Percentiles rank a stretch among this genome's conserved stretches.
phyloP scores from a whole-genome alignment of 2,113 vertebrate genomes.

The Bagarius yarrelli region DNA sequence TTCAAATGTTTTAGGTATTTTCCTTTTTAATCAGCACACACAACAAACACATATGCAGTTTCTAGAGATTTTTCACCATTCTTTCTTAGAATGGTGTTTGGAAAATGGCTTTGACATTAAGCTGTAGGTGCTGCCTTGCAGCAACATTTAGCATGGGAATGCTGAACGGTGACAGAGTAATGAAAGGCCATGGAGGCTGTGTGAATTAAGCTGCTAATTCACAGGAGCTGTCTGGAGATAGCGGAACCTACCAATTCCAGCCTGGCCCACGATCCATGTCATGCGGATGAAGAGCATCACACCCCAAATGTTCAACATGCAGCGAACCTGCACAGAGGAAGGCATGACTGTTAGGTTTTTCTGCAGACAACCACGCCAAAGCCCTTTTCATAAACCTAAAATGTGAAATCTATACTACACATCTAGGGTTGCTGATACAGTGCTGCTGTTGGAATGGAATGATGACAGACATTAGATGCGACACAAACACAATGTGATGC shows the following conservation, averaged over 20 bases:
- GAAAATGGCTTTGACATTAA: slow-evolving; percentile 23
- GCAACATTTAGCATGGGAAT: slow-evolving; percentile 59
- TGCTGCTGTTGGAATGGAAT: background rate
- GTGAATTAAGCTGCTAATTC: slow-evolving; percentile 48
- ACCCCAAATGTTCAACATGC: slow-evolving; percentile 99
- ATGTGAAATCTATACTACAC: slow-evolving; percentile 19
- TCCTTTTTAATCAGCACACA: background rate
- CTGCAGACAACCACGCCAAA: slow-evolving; percentile 30
- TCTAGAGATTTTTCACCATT: slow-evolving; percentile 5
- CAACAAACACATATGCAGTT: background rate
- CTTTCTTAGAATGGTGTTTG: slow-evolving; percentile 5
- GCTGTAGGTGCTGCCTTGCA: slow-evolving; percentile 49
- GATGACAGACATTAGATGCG: background rate
- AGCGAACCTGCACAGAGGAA: slow-evolving; percentile 83
- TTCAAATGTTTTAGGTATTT: background rate
- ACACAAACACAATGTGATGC: background rate
- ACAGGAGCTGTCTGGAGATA: slow-evolving; percentile 22
- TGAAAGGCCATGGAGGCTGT: slow-evolving; percentile 35
- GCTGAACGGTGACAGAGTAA: slow-evolving; percentile 44
- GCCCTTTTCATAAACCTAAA: background rate
- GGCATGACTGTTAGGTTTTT: slow-evolving; percentile 38
- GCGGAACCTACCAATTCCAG: slow-evolving; percentile 87
- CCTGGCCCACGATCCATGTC: slow-evolving; percentile 96
- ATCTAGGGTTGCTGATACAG: too few species aligned
- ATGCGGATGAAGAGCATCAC: slow-evolving; percentile 99